phyloP scores from a whole-genome alignment of 2,113 vertebrate genomes.

The Nesogale talazaci region DNA sequence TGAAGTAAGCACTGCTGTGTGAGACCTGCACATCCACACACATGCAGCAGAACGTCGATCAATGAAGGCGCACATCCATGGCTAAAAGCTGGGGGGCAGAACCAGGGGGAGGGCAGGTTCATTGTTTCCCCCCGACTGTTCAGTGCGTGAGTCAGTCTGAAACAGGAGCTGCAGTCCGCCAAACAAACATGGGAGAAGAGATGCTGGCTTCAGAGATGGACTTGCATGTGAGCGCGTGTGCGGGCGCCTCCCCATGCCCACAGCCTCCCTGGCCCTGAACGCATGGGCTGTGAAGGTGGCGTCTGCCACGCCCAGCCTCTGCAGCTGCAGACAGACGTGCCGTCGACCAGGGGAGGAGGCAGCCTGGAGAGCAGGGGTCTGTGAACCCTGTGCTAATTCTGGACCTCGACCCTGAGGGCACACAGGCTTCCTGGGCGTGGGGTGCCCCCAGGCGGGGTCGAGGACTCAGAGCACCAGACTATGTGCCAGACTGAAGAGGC shows the following conservation, averaged over 20 bases:
- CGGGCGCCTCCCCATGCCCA: not conserved
- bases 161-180: conserved; percentile 7
- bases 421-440: not conserved
- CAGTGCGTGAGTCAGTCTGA: conserved; percentile 31
- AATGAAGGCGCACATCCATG: conserved; percentile 8
- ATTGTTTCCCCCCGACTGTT: conserved; percentile 10
- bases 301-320: not conserved
- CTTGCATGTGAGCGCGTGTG: not conserved
- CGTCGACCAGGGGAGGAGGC: conserved; percentile 20
- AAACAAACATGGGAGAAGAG: not conserved
- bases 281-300: not conserved
- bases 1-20: not conserved
- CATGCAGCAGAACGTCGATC: conserved; percentile 41
- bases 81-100: not conserved
- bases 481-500: not conserved
- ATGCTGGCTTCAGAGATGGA: not conserved
- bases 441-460: not conserved
- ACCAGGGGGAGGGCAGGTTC: not conserved
- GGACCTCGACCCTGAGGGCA: not conserved
- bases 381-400: conserved; percentile 30
- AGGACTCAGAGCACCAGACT: not conserved
- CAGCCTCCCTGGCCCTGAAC: conserved; percentile 20
- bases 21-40: not conserved
- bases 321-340: not conserved
- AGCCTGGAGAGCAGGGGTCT: not conserved